A percentile compares a stretch with the other conserved stretches of the same genome.
phyloP scores from a whole-genome alignment of 2,888 invertebrate species.

The Teinopalpus imperialis region DNA sequence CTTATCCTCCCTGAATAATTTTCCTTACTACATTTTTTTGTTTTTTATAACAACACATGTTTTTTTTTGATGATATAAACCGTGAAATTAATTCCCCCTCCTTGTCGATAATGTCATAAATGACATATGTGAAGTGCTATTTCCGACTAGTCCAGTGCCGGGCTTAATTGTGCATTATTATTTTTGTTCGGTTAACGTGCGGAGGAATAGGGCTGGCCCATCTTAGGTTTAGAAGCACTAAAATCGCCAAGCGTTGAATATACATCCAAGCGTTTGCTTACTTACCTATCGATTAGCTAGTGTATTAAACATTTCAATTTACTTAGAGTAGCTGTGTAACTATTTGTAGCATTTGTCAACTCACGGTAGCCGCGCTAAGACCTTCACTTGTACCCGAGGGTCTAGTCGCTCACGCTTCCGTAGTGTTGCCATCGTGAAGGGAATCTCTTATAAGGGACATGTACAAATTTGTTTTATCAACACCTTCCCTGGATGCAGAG shows the following conservation, averaged over 20 bases:
- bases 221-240: slow-evolving; percentile 61
- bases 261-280: slow-evolving; percentile 58
- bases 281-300: slow-evolving; percentile 61
- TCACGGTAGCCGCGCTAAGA: slow-evolving; percentile 31
- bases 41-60: too few species aligned
- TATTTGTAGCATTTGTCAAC: slow-evolving; percentile 48
- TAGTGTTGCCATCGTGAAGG: slow-evolving; percentile 37
- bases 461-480: slow-evolving; percentile 75
- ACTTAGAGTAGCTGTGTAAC: slow-evolving; percentile 64
- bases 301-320: slow-evolving; percentile 61
- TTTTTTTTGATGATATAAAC: too few species aligned
- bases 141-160: too few species aligned
- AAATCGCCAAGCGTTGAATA: slow-evolving; percentile 60
- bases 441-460: slow-evolving; percentile 47
- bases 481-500: slow-evolving; percentile 53
- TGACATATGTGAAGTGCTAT: too few species aligned
- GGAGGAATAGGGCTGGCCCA: slow-evolving; percentile 28
- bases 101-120: too few species aligned
- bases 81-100: too few species aligned
- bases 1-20: too few species aligned
- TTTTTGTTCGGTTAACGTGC: slow-evolving; percentile 19
- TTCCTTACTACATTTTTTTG: too few species aligned
- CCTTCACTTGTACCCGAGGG: slow-evolving; percentile 14
- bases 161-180: too few species aligned
- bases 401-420: slow-evolving; percentile 25